Conservation (phyloP, 2,888 invertebrate species). For the Drosophila niveifrons region DNA sequence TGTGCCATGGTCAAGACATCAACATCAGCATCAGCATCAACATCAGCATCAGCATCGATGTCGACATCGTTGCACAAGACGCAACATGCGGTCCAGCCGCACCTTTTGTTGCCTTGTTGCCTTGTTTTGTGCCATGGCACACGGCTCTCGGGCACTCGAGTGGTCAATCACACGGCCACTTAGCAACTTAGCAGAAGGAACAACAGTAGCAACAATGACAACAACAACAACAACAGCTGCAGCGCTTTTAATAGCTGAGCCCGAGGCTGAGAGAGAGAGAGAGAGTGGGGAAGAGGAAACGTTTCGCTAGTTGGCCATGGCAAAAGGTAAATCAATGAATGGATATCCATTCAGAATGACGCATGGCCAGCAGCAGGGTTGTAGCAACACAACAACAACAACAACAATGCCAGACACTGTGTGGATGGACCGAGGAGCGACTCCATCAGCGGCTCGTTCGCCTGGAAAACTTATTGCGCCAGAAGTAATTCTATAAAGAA, state of each 20-base stretch:
- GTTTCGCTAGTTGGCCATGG: conserved; percentile 53
- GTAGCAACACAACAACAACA: neutral
- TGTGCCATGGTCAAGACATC: conserved; percentile 51
- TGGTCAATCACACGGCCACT: conserved; percentile 70
- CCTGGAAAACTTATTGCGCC: conserved; percentile 79
- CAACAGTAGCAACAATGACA: conserved; percentile 28
- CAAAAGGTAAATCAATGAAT: conserved; percentile 73
- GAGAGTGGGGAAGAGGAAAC: neutral
- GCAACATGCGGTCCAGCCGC: conserved; percentile 71
- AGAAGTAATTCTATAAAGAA: conserved; percentile 80
- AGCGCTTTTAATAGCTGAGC: conserved; percentile 59
- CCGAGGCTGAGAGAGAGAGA: too few relatives aligned
- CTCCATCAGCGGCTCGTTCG: conserved; percentile 70
- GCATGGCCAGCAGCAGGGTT: conserved; percentile 41
- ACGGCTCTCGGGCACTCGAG: conserved; percentile 39
- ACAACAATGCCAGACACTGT: conserved; percentile 38
- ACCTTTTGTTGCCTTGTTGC: conserved; percentile 15
- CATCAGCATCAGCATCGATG: conserved; percentile 29
- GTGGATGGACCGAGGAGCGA: conserved; percentile 21
- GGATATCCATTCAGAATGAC: conserved; percentile 56
- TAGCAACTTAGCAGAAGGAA: conserved; percentile 38
- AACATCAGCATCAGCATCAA: conserved; percentile 38
- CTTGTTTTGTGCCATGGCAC: conserved; percentile 28
- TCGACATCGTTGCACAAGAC: conserved; percentile 57
- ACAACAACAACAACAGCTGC: conserved; percentile 5